A percentile compares a stretch with the other conserved stretches of the same genome.
Evolutionary conservation across 2,888 invertebrate species (phyloP).

Genomic region (Tetramorium bicarinatum): DNA sequence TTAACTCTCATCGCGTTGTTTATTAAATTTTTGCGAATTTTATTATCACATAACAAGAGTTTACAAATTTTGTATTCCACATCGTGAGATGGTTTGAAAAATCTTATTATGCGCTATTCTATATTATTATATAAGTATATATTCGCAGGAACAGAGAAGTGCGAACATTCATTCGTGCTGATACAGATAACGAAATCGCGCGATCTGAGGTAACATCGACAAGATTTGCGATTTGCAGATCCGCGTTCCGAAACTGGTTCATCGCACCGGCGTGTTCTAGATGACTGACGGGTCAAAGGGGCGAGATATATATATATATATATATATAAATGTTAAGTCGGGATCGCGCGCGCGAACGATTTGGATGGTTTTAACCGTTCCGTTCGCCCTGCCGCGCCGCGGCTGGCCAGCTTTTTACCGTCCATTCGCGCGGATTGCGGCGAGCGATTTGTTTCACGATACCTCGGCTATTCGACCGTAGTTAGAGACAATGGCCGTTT

Average conservation of each 20-base stretch:
- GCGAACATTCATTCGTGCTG: not conserved
- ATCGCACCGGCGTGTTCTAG: constrained; percentile 61
- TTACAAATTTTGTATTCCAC: not conserved
- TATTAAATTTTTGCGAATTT: not conserved
- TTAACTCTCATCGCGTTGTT: not conserved
- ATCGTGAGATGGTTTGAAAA: not conserved
- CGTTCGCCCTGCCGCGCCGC: not conserved
- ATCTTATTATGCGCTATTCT: not conserved
- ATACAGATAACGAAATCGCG: not conserved
- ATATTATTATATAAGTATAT: not conserved
- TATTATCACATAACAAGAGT: not conserved
- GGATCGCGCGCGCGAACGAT: constrained; percentile 15
- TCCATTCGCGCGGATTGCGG: not conserved
- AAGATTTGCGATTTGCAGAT: constrained; percentile 26
- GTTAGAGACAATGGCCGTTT: constrained; percentile 74
- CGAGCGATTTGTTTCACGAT: constrained; percentile 30
- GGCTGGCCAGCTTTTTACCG: not conserved
- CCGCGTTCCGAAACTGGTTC: constrained; percentile 66
- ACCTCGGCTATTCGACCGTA: constrained; percentile 64
- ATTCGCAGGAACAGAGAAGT: not conserved
- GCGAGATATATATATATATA: too few species aligned
- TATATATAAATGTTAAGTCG: not conserved
- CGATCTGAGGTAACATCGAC: not conserved
- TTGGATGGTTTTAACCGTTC: not conserved
- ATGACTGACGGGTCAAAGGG: not conserved